A percentile compares a stretch with the other conserved stretches of the same genome.
These are phyloP conservation scores for Noctua fimbriata DNA, from an alignment of 2,888 invertebrate species.

Conservation along the genomic window DNA sequence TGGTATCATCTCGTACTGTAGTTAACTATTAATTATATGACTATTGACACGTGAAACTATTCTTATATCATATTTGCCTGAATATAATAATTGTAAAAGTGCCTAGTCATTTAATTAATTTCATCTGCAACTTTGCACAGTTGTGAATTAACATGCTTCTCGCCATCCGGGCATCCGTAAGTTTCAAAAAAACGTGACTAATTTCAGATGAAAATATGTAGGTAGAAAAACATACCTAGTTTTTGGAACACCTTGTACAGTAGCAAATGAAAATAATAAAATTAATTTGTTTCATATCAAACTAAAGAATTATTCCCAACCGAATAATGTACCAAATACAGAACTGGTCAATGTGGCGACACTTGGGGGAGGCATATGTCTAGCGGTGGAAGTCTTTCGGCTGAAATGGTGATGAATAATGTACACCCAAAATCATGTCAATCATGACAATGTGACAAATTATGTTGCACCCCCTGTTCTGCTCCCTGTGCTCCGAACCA, in stretches of 20 bases:
- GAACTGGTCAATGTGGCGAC: too few relatives aligned
- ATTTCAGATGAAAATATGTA: not conserved
- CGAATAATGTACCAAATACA: too few relatives aligned
- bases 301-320: not conserved
- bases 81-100: not conserved
- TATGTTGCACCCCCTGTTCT: not conserved
- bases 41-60: not conserved
- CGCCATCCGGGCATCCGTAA: too few relatives aligned
- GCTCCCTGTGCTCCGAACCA: not conserved
- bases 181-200: not conserved
- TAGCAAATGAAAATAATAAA: not conserved
- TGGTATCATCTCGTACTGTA: not conserved
- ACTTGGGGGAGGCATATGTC: too few relatives aligned
- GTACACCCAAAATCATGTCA: not conserved
- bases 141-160: not conserved
- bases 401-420: too few relatives aligned
- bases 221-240: too few relatives aligned
- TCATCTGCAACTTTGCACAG: not conserved
- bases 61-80: not conserved
- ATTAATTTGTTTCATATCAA: not conserved
- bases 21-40: not conserved
- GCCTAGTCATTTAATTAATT: constrained; percentile 4
- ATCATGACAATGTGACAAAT: not conserved
- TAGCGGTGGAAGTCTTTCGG: too few relatives aligned
- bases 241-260: not conserved